Evolutionary conservation across 1,140 invertebrate species (phyloP).

Genomic region (Lithobius niger): DNA sequence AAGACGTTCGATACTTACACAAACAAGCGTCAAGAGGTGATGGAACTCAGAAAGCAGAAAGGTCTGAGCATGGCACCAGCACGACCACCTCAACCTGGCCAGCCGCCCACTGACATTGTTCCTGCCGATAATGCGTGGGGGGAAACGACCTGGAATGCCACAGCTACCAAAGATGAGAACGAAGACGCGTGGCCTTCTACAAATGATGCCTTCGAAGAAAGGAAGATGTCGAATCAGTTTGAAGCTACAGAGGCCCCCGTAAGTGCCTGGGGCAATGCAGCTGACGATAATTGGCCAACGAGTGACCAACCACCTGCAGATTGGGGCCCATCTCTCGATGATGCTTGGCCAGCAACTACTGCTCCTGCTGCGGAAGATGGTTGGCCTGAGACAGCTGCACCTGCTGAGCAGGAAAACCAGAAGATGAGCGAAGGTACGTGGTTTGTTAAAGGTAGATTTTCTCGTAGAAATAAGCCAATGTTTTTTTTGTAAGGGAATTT

Average conservation of each 20-base stretch:
- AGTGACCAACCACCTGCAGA: not conserved
- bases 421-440: not conserved
- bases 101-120: too few relatives aligned
- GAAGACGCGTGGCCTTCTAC: too few relatives aligned
- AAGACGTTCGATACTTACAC: conserved; percentile 44
- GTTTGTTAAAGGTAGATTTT: not conserved
- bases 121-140: too few relatives aligned
- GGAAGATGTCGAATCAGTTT: not conserved
- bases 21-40: conserved; percentile 38
- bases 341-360: not conserved
- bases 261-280: too few relatives aligned
- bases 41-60: conserved; percentile 31
- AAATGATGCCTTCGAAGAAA: too few relatives aligned
- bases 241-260: not conserved
- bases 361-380: not conserved
- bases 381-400: not conserved
- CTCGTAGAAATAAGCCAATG: not conserved
- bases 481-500: too few relatives aligned
- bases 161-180: too few relatives aligned
- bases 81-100: too few relatives aligned
- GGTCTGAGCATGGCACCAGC: conserved; percentile 24
- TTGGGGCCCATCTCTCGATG: not conserved
- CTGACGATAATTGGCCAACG: not conserved
- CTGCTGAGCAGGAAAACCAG: not conserved
- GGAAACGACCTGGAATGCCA: not conserved